Evolutionary conservation across 2,797 vertebrate species (phyloP).

Genomic region (Phoebastria nigripes): DNA sequence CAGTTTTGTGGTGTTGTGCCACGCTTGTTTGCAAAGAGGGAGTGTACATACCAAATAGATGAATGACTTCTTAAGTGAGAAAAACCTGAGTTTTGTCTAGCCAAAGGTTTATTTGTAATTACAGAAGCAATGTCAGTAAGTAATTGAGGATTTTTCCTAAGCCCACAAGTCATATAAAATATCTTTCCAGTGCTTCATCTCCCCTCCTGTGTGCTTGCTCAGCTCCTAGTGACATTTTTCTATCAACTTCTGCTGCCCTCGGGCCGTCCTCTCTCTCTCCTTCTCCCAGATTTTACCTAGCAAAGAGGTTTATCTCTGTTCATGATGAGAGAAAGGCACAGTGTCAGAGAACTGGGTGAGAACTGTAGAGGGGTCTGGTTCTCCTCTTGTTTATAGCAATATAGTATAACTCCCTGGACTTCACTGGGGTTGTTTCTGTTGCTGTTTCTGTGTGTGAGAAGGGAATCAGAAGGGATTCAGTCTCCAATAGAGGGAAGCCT

Average conservation of each 20-base stretch:
- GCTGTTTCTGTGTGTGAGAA: neutral
- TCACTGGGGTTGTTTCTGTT: neutral
- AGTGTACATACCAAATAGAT: neutral
- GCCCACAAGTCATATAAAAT: neutral
- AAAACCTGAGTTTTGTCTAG: neutral
- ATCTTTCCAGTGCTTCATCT: neutral
- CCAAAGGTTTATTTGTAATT: neutral
- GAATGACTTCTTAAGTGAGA: neutral
- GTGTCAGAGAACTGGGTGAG: neutral
- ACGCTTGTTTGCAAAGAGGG: neutral
- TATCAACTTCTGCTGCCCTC: neutral
- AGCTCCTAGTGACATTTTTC: neutral
- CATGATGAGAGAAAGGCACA: neutral
- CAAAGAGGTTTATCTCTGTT: neutral
- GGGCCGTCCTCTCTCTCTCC: neutral
- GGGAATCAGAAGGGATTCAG: neutral
- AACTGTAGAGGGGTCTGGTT: neutral
- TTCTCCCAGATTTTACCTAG: neutral
- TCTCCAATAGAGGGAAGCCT: neutral
- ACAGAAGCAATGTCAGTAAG: neutral
- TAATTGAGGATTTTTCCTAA: neutral
- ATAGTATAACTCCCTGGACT: neutral
- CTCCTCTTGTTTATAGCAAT: neutral
- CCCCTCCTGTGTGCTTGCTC: neutral
- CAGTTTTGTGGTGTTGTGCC: neutral